Evolutionary conservation across 2,113 vertebrate genomes (phyloP).

Genomic region (Malurus alboscapulatus): DNA sequence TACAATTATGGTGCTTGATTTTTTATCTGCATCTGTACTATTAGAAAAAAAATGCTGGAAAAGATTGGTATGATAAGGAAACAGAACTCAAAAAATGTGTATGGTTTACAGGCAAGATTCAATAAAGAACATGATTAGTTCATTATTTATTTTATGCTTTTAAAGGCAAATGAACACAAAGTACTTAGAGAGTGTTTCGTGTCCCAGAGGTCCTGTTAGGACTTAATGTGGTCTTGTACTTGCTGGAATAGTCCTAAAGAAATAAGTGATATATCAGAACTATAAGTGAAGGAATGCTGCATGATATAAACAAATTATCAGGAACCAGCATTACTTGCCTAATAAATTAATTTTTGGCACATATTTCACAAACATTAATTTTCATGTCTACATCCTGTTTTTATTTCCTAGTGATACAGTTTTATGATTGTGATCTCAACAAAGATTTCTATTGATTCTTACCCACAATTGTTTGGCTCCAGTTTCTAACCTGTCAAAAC

Average conservation of each 20-base stretch:
- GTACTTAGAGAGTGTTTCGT: conserved; percentile 34
- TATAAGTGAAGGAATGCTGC: background rate
- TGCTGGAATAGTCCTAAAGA: conserved; percentile 29
- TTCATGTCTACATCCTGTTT: background rate
- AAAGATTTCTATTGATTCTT: background rate
- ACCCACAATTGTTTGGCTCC: background rate
- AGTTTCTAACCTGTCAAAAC: background rate
- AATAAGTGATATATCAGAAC: conserved; percentile 22
- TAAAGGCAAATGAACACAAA: conserved; percentile 59
- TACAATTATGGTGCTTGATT: background rate
- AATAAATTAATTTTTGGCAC: conserved; percentile 40
- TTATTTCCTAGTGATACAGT: background rate
- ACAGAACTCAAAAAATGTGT: background rate
- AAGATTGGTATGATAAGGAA: conserved; percentile 47
- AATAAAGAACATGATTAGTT: conserved; percentile 36
- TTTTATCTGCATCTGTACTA: conserved; percentile 4
- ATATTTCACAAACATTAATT: conserved; percentile 6
- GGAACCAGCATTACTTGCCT: background rate
- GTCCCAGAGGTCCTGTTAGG: conserved; percentile 4
- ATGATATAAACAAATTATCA: conserved; percentile 38
- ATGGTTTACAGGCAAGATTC: conserved; percentile 9
- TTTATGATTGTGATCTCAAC: background rate
- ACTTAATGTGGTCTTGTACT: conserved; percentile 12
- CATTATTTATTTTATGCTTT: conserved; percentile 58
- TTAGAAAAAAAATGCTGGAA: conserved; percentile 29